Conservation (phyloP, 2,797 vertebrate genomes). For the Enteromius afrohamiltoni region DNA sequence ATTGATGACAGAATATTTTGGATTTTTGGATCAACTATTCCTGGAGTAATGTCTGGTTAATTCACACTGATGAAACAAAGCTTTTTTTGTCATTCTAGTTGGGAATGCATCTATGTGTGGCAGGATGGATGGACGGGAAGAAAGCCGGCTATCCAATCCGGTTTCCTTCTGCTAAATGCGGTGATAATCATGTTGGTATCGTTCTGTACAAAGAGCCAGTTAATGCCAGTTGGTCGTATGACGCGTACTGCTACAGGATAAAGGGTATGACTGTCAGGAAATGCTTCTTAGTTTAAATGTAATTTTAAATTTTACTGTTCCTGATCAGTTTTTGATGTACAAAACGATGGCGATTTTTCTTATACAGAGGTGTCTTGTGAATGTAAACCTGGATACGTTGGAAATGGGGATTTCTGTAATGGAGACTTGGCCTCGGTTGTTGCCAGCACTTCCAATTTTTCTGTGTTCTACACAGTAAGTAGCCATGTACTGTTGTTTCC, state of each 20-base stretch:
- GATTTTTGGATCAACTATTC: no score
- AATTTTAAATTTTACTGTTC: neutral
- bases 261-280: slow-evolving; percentile 77
- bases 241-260: slow-evolving; percentile 90
- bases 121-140: slow-evolving; percentile 89
- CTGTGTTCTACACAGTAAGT: slow-evolving; percentile 89
- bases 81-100: slow-evolving; percentile 72
- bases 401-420: slow-evolving; percentile 86
- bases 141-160: slow-evolving; percentile 87
- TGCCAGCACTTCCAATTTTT: slow-evolving; percentile 81
- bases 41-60: neutral
- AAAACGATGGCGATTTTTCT: neutral
- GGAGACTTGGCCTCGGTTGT: slow-evolving; percentile 86
- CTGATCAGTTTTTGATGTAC: neutral
- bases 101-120: slow-evolving; percentile 89
- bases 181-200: slow-evolving; percentile 83
- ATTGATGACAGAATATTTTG: no score
- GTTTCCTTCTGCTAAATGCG: slow-evolving; percentile 84
- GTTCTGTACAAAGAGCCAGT: slow-evolving; percentile 82
- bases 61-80: neutral
- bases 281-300: neutral
- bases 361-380: slow-evolving; percentile 84
- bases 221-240: slow-evolving; percentile 82
- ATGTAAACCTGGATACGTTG: slow-evolving; percentile 84
- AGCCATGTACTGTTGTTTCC: neutral